phyloP scores from a whole-genome alignment of 2,888 invertebrate species.

The Agonopterix arenella region DNA sequence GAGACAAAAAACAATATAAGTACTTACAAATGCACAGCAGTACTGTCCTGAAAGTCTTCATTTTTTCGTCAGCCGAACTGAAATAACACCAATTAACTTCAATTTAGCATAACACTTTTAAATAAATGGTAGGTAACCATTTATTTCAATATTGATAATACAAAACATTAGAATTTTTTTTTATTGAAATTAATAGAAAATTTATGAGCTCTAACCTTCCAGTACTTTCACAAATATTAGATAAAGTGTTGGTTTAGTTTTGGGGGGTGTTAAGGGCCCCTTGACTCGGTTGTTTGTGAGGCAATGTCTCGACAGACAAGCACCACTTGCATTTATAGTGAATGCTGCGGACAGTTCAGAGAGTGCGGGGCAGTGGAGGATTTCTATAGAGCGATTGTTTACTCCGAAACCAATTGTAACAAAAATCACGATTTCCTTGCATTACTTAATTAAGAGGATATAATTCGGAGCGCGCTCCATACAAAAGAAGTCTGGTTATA shows the following conservation, averaged over 20 bases:
- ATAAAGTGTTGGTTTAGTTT: constrained; percentile 33
- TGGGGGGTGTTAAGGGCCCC: constrained; percentile 44
- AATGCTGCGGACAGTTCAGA: constrained; percentile 27
- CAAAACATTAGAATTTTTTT: constrained; percentile 10
- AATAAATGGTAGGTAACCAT: neutral
- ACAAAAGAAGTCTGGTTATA: too few species aligned
- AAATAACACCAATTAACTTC: constrained; percentile 38
- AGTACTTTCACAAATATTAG: constrained; percentile 57
- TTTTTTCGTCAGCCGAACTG: constrained; percentile 62
- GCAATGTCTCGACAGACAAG: constrained; percentile 50
- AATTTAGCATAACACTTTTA: constrained; percentile 29
- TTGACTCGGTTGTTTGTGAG: constrained; percentile 45
- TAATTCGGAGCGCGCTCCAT: too few species aligned
- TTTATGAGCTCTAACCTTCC: constrained; percentile 43
- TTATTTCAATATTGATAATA: neutral
- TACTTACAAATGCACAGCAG: constrained; percentile 62
- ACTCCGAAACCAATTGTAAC: too few species aligned
- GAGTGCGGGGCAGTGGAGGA: constrained; percentile 20
- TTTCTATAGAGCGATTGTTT: constrained; percentile 39
- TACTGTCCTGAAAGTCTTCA: constrained; percentile 52
- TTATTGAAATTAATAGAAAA: neutral
- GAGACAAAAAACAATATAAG: neutral
- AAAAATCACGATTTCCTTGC: too few species aligned
- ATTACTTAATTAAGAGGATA: too few species aligned
- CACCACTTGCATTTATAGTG: constrained; percentile 62